Percentiles rank a stretch among this genome's conserved stretches.
phyloP scores from a whole-genome alignment of 2,113 vertebrate genomes.

The Mohoua ochrocephala region DNA sequence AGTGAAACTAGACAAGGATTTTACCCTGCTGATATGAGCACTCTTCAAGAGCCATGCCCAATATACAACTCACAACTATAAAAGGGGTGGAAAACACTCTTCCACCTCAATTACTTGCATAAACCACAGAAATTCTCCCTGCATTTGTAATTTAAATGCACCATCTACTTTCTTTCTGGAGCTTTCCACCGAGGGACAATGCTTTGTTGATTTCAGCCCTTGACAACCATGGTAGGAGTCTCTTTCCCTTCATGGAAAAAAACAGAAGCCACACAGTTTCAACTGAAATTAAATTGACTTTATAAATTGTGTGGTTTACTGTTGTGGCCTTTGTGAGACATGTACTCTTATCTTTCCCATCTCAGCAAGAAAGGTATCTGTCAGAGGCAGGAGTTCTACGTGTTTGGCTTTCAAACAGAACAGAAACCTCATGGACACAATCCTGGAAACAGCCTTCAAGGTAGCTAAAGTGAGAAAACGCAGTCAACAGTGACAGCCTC shows the following conservation, averaged over 20 bases:
- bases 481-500: not conserved
- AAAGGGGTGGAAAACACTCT: not conserved
- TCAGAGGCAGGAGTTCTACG: not conserved
- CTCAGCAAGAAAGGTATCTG: not conserved
- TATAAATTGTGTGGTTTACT: not conserved
- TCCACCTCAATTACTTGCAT: not conserved
- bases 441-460: not conserved
- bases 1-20: not conserved
- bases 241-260: not conserved
- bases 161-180: not conserved
- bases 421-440: not conserved
- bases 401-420: not conserved
- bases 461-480: not conserved
- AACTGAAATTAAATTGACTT: not conserved
- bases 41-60: not conserved
- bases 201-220: not conserved
- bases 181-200: not conserved
- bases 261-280: not conserved
- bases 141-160: not conserved
- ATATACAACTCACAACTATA: not conserved
- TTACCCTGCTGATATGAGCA: not conserved
- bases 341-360: not conserved
- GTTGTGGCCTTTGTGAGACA: not conserved
- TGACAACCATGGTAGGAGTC: not conserved
- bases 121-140: not conserved